Evolutionary conservation across 1,140 invertebrate genomes (phyloP), one percentile per base, ranked within the genome.

Genomic region (Zaprionus taronus): DNA sequence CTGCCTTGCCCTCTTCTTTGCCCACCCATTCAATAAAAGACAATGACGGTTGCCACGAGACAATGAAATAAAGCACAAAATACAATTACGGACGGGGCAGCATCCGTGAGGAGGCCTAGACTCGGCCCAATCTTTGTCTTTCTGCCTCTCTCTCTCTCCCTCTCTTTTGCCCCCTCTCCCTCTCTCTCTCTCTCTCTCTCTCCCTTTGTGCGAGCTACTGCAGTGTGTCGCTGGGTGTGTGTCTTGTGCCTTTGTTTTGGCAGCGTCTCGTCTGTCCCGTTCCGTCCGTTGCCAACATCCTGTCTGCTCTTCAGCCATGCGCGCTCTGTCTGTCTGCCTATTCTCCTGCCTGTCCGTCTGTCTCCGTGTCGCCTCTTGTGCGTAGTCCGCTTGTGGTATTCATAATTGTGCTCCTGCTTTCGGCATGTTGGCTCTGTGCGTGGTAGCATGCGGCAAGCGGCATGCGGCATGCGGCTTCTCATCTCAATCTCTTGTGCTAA

Each of bases 401-500:
- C 84, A 83, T 86, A 87, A 85, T 85, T 86, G 80, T 66, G 49
- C 49, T 67, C 9, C 55, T n/a, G 44, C 49, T 68, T 69, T 63
- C 76, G 83, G 79, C 67, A 72, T 82, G 68, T 66, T 68, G 41
- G 17, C 53, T 70, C 60, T 69, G 66, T 53, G 22, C 47, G 34
- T 72, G 49, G 62, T 17, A 12, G 31, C 70, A 58, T 65, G 51
- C 26, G 62, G 31, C 70, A 58, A 58, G 51, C 26, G 62, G 34
- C 28, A 34, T 11, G 31, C 2, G 31, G 41, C 70, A 58, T 65
- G 51, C 36, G 41, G 34, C 38, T 38, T 68, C 47, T 22, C 72
- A 74, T 74, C 49, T 68, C 65, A 69, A 68, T 68, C 55, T 68
- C 57, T 74, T 68, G 55, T 36, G 65, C 61, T 68, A 61, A 65